Evolutionary conservation across 2,888 invertebrate species (phyloP), one percentile per base, ranked within the genome.

Genomic region (Sthenelais limicola): DNA sequence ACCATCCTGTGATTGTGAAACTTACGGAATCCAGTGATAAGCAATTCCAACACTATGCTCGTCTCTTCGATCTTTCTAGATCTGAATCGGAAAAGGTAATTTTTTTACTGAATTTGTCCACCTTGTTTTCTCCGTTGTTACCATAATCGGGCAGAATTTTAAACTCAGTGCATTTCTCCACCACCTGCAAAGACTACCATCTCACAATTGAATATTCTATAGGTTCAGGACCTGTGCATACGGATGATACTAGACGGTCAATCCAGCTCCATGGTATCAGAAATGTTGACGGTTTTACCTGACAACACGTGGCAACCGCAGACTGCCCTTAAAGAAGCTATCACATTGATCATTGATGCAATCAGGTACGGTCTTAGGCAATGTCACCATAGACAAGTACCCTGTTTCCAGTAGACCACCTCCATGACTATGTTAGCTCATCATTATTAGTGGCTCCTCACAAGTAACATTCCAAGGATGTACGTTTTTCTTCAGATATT

Each of bases 51-150:
- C 74, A 81, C 15, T 86, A 84, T 72, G 79, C 81, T 5, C 74
- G 76, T 47, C 56, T 74, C 58, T 85, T 82, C 77, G 85, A 85
- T 73, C 77, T 84, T 51, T 82, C 84, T 4, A 79, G 80, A 71
- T 74, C 76, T 15, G 62, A 75, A 43, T 38, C 72, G 2, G 76
- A 78, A 3, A 76, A 79, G 80, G 84, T 84, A 38, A 54, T 21
- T 26, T 43, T 21, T 5, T 30, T 30, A 30, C 4, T 30, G 15
- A 32, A 30, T 26, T 32, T 30, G 4, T 7, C 28, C n/a, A 26
- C 5, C 4, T 12, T 32, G 12, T 56, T 5, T 7, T 28, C 9
- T 15, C 26, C 9, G 24, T 12, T 15, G 47, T 51, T 5, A 49
- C 24, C 15, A 12, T 51, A 15, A 48, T 9, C 15, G 43, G 15